phyloP scores from a whole-genome alignment of 2,888 invertebrate species.

The Melanostoma scalare region DNA sequence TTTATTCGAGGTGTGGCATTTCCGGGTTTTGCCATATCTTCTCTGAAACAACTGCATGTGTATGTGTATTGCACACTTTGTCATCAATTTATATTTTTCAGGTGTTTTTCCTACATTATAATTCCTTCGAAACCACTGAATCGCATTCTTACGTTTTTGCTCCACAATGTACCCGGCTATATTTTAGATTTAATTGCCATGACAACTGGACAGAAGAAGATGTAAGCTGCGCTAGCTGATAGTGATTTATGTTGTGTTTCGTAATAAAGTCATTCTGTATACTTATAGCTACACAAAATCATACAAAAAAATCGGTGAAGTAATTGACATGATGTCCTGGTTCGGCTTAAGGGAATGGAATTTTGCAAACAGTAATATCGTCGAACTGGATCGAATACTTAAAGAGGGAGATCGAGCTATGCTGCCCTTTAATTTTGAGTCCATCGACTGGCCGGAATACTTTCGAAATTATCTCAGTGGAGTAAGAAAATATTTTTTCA shows the following conservation, averaged over 20 bases:
- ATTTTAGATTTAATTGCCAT: conserved; percentile 82
- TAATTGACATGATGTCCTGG: conserved; percentile 82
- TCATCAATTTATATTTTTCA: conserved; percentile 76
- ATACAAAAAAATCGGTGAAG: conserved; percentile 80
- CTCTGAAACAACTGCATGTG: conserved; percentile 32
- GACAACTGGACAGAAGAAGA: conserved; percentile 81
- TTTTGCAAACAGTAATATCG: conserved; percentile 81
- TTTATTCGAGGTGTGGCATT: conserved; percentile 35
- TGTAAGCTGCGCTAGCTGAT: conserved; percentile 78
- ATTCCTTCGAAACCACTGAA: conserved; percentile 81
- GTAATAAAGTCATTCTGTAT: conserved; percentile 40
- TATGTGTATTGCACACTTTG: conserved; percentile 49
- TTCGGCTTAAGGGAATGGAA: conserved; percentile 82
- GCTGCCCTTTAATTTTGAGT: conserved; percentile 84
- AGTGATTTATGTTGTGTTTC: conserved; percentile 57
- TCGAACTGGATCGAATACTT: conserved; percentile 79
- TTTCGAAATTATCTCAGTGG: conserved; percentile 87
- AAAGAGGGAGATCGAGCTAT: conserved; percentile 76
- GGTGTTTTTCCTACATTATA: conserved; percentile 82
- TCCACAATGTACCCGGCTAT: conserved; percentile 82
- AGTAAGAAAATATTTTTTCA: conserved; percentile 86
- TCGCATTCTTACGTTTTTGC: conserved; percentile 80
- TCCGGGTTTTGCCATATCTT: conserved; percentile 32
- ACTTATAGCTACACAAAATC: conserved; percentile 79
- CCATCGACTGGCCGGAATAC: conserved; percentile 87